These are phyloP conservation scores for Dioctria rufipes DNA, from an alignment of 2,888 invertebrate genomes.

Conservation along the genomic window DNA sequence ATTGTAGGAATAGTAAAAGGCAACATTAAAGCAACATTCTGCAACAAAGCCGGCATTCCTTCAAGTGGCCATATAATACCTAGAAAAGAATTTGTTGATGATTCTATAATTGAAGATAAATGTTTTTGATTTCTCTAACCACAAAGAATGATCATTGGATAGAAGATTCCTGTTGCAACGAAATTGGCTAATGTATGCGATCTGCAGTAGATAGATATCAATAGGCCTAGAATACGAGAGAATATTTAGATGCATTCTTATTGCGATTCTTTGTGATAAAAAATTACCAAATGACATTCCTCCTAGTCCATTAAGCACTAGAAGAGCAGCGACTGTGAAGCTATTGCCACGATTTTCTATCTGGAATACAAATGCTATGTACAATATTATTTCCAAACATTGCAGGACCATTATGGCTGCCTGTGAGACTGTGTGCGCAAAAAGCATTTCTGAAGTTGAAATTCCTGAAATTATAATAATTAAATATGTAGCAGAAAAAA, in stretches of 20 bases:
- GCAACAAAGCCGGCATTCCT: slow-evolving; percentile 77
- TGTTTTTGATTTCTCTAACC: slow-evolving; percentile 73
- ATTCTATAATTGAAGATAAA: neutral
- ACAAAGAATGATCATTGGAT: slow-evolving; percentile 89
- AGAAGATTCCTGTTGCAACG: slow-evolving; percentile 89
- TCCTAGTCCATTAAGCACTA: slow-evolving; percentile 82
- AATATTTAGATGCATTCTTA: neutral
- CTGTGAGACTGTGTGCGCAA: slow-evolving; percentile 86
- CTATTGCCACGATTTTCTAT: slow-evolving; percentile 70
- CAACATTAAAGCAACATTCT: slow-evolving; percentile 77
- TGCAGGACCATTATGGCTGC: slow-evolving; percentile 82
- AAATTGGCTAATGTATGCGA: slow-evolving; percentile 88
- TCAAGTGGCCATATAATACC: slow-evolving; percentile 80
- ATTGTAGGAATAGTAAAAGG: slow-evolving; percentile 87
- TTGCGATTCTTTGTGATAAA: neutral
- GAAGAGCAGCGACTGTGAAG: slow-evolving; percentile 75
- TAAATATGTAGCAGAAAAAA: too few relatives aligned
- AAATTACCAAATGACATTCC: slow-evolving; percentile 84
- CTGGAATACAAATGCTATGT: slow-evolving; percentile 70
- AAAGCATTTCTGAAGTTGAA: slow-evolving; percentile 82
- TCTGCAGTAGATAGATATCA: slow-evolving; percentile 84
- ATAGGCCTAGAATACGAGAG: slow-evolving; percentile 75
- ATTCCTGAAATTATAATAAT: slow-evolving; percentile 73
- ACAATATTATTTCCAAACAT: slow-evolving; percentile 72
- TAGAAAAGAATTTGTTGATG: slow-evolving; percentile 62